These are phyloP conservation scores for Hermaeophaga mercurialis DNA, from an alignment of 2,888 invertebrate genomes.

Conservation along the genomic window DNA sequence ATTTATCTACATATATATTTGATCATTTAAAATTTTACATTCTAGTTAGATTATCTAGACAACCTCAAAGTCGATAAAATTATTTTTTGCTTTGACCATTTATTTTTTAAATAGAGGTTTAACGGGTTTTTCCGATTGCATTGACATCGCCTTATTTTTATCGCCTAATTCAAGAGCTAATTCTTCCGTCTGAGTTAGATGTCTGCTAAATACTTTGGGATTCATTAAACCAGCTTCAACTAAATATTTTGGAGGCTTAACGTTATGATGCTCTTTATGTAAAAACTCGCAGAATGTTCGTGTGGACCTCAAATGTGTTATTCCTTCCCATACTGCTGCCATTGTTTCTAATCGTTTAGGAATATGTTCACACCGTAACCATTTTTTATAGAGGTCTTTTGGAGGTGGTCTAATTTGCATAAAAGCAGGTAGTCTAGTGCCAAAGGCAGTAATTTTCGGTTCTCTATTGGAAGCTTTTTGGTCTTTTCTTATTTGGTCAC, in stretches of 20 bases:
- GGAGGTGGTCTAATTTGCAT: conserved; percentile 39
- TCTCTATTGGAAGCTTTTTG: conserved; percentile 31
- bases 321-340: conserved; percentile 68
- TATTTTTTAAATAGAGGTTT: too few species aligned
- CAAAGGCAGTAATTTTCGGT: conserved; percentile 34
- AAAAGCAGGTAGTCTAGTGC: conserved; percentile 34
- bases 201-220: conserved; percentile 20
- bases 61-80: too few species aligned
- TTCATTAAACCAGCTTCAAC: conserved; percentile 62
- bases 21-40: too few species aligned
- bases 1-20: too few species aligned
- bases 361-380: conserved; percentile 63
- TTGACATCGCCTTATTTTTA: neutral
- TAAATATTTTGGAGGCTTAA: conserved; percentile 62
- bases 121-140: too few species aligned
- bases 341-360: conserved; percentile 65
- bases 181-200: neutral
- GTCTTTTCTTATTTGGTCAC: conserved; percentile 35
- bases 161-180: neutral
- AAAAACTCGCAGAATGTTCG: conserved; percentile 62
- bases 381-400: conserved; percentile 61
- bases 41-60: too few species aligned
- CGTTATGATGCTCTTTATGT: conserved; percentile 61
- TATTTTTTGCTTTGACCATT: too few species aligned
- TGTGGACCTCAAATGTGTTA: conserved; percentile 65